Percentiles rank a stretch among this genome's conserved stretches.
Conservation (phyloP, 2,888 invertebrate genomes). For the Himalopsyche anomala region DNA sequence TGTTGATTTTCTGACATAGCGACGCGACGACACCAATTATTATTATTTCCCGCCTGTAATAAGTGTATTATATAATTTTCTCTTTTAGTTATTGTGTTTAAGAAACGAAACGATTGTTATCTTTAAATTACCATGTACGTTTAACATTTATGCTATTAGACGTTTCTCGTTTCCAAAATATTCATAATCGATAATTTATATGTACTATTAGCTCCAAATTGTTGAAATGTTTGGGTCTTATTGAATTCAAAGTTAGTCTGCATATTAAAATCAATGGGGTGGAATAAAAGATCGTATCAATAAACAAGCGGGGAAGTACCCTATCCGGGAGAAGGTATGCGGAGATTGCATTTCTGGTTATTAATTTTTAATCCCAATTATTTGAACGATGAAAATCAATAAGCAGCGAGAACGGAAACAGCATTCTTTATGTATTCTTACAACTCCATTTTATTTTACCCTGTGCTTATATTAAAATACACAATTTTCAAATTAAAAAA, state of each 20-base stretch:
- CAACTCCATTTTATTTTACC: not conserved
- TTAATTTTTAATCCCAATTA: slow-evolving; percentile 34
- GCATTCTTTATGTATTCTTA: no score
- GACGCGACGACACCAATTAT: no score
- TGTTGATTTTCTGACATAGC: no score
- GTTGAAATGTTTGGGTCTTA: slow-evolving; percentile 34
- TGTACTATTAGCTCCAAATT: not conserved
- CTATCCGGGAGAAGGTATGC: slow-evolving; percentile 23
- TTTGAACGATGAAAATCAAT: slow-evolving; percentile 3
- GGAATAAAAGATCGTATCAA: slow-evolving; percentile 46
- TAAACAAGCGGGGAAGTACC: slow-evolving; percentile 32
- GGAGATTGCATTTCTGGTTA: slow-evolving; percentile 34
- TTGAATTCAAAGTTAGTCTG: slow-evolving; percentile 44
- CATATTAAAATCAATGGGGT: slow-evolving; percentile 51
- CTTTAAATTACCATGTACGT: not conserved
- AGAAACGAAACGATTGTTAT: no score
- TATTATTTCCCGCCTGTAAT: no score
- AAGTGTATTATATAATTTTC: no score
- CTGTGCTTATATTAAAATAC: not conserved
- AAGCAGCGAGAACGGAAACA: not conserved
- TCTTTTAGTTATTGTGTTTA: no score
- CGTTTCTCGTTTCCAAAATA: not conserved
- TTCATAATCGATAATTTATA: slow-evolving; percentile 19
- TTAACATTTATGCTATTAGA: not conserved
- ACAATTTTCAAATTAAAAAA: no score